These are phyloP conservation scores for Neuroterus valhalla DNA, from an alignment of 1,140 invertebrate genomes.

Conservation along the genomic window DNA sequence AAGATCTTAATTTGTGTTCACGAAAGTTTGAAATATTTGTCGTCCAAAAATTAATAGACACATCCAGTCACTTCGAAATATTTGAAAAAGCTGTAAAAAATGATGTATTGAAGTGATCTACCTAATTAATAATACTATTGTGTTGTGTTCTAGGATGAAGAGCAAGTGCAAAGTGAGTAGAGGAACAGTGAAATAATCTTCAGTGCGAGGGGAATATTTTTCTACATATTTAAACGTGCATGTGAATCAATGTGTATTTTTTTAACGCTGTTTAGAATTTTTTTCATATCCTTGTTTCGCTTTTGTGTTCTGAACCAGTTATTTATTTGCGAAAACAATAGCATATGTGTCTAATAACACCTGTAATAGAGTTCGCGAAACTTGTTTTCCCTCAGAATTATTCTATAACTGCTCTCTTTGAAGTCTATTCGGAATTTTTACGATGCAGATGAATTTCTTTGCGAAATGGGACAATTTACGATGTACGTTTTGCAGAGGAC, in stretches of 20 bases:
- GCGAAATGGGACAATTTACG: neutral
- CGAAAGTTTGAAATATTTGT: too few relatives aligned
- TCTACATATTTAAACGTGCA: neutral
- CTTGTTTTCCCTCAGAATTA: too few relatives aligned
- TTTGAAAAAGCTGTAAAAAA: too few relatives aligned
- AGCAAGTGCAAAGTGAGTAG: slow-evolving; percentile 79
- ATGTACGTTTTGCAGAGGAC: neutral
- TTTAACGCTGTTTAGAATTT: neutral
- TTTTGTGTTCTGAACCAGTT: too few relatives aligned
- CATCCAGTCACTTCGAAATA: too few relatives aligned
- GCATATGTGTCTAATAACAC: too few relatives aligned
- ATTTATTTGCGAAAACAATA: too few relatives aligned
- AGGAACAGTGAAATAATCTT: neutral
- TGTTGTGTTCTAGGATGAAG: slow-evolving; percentile 78
- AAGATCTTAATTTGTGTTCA: too few relatives aligned
- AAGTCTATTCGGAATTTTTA: neutral
- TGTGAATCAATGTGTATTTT: neutral
- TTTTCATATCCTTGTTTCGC: too few relatives aligned
- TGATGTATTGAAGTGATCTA: neutral
- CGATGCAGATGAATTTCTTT: neutral
- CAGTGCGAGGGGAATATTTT: slow-evolving; percentile 13
- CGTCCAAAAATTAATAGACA: too few relatives aligned
- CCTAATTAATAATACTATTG: slow-evolving; percentile 34
- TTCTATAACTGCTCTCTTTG: too few relatives aligned
- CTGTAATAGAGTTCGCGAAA: too few relatives aligned